phyloP scores from a whole-genome alignment of 2,797 vertebrate genomes.

The Sebastes goodei region DNA sequence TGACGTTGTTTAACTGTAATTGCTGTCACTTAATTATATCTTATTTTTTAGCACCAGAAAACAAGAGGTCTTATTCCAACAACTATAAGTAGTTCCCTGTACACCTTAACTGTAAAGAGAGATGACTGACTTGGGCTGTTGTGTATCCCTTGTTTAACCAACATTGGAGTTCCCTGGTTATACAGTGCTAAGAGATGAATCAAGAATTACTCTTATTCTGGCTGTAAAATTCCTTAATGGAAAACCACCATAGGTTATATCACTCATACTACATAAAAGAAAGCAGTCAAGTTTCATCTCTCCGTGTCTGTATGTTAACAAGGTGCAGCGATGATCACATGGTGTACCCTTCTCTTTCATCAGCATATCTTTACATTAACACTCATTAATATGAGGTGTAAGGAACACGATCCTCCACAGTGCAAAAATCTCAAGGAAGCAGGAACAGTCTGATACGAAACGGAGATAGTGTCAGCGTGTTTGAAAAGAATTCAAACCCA shows the following conservation, averaged over 20 bases:
- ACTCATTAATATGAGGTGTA: constrained; percentile 22
- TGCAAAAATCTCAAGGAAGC: neutral
- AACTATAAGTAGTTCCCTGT: neutral
- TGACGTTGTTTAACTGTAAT: neutral
- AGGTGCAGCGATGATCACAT: neutral
- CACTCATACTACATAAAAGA: neutral
- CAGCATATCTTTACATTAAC: constrained; percentile 22
- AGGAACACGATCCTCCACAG: constrained; percentile 16
- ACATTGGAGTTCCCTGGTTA: neutral
- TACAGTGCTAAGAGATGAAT: neutral
- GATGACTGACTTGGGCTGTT: neutral
- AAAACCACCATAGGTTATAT: neutral
- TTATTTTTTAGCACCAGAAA: neutral
- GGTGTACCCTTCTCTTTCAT: neutral
- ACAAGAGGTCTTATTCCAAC: neutral
- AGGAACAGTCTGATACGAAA: neutral
- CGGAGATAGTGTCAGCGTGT: neutral
- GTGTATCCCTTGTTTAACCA: neutral
- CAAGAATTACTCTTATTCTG: neutral
- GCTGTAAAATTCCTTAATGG: neutral
- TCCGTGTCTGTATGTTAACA: neutral
- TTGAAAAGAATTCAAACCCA: neutral
- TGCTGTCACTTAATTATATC: neutral
- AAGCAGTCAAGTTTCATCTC: neutral
- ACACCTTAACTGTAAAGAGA: neutral